Base-by-base conservation (phyloP, 1,140 invertebrate genomes). In the Eubasilissa regina region DNA sequence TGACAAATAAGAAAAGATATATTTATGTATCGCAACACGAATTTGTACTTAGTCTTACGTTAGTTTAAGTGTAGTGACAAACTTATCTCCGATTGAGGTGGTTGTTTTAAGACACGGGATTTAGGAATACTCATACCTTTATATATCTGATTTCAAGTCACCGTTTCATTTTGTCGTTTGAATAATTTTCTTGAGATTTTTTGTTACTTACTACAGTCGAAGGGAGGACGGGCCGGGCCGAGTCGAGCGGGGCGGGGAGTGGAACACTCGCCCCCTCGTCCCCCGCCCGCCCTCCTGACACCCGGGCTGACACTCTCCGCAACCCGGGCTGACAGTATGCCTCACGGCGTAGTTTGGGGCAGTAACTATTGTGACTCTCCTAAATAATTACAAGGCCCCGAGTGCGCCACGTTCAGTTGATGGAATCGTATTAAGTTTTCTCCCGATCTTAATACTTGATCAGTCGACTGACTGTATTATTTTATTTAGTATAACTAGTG, bases 31-130 rank as follows among this genome's bases (percentile, higher is more conserved):
- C 73, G 75, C 64, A 51, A 60, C 66, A 74, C 75, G 74, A 78
- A 75, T 82, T 80, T 82, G 81, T 82, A 82, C 81, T 82, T 82
- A 82, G 81, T 19, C 43, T 73, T 82, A 75, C n/a, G 55, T 82
- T 80, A 82, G 81, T 56, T 73, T 78, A 79, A 81, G 77, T 25
- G 17, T 75, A 78, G 43, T 55, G 44, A n/a, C 43, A 25, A 17
- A 15, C 21, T 55, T 0, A 68, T 48, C 47, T 70, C 66, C 66
- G 17, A 70, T 47, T 17, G 66, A 70, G 15, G 47, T 35, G 10
- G 17, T 70, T 44, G 45, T 64, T 43, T 6, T 0, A n/a, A 70
- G 45, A 70, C 19, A 15, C 45, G 19, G 68, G 9, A 51, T 17
- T 53, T 55, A 15, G 47, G 21, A 73, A 73, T 73, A 73, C 68